Conservation (phyloP, 2,797 vertebrate species). For the Cossypha caffra region DNA sequence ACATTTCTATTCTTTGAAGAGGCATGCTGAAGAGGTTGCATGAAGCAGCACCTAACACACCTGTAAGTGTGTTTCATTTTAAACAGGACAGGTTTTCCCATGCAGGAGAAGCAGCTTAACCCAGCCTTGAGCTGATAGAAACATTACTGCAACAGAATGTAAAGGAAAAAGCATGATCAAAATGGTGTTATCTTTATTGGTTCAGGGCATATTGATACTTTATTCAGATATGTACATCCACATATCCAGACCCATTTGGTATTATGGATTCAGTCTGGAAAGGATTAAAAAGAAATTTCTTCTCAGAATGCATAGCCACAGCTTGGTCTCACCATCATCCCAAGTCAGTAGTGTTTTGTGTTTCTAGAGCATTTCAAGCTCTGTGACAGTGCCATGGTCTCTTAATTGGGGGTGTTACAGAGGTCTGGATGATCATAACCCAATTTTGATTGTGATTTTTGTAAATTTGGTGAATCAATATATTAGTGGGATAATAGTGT, state of each 20-base stretch:
- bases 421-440: background rate
- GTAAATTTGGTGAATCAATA: background rate
- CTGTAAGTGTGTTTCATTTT: background rate
- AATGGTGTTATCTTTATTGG: background rate
- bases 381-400: background rate
- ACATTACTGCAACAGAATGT: background rate
- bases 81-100: background rate
- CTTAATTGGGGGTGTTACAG: background rate
- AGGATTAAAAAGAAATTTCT: background rate
- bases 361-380: background rate
- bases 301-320: background rate
- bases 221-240: background rate
- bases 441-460: background rate
- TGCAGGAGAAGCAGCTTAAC: background rate
- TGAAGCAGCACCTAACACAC: background rate
- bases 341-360: accelerated
- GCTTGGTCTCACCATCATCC: background rate
- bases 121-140: background rate
- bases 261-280: background rate
- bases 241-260: background rate
- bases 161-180: background rate
- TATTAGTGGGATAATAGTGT: background rate
- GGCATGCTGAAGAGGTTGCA: background rate
- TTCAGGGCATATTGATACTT: background rate
- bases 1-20: background rate